Evolutionary conservation across 2,113 vertebrate species (phyloP).

Genomic region (Edolisoma coerulescens): DNA sequence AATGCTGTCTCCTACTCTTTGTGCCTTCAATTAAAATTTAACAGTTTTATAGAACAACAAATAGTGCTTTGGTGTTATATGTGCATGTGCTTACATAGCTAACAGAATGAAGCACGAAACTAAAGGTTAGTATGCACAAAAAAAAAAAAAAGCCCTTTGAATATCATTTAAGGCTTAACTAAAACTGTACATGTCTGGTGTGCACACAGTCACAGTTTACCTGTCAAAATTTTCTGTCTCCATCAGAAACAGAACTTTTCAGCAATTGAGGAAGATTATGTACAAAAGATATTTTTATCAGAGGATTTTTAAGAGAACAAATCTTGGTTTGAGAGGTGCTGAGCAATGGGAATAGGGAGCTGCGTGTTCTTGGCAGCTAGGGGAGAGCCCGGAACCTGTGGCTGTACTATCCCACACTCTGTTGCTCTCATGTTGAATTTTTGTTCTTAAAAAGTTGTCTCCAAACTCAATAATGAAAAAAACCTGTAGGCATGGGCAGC

Average conservation of each 20-base stretch:
- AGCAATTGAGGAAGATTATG: not conserved
- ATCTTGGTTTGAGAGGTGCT: not conserved
- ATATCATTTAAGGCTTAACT: not conserved
- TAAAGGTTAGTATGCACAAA: not conserved
- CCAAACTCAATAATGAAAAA: not conserved
- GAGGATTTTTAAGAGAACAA: not conserved
- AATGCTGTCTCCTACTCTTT: not conserved
- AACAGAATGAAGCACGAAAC: not conserved
- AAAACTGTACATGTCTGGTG: not conserved
- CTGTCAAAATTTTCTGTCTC: not conserved
- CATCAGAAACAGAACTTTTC: not conserved
- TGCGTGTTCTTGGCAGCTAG: not conserved
- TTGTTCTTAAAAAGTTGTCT: not conserved
- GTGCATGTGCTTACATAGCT: not conserved
- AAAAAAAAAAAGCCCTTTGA: not conserved
- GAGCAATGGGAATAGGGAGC: not conserved
- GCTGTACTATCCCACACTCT: not conserved
- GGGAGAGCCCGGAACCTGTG: not conserved
- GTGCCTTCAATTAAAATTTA: not conserved
- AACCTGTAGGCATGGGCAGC: not conserved
- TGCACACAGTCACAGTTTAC: not conserved
- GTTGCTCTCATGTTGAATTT: not conserved
- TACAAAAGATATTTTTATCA: not conserved
- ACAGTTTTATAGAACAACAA: not conserved
- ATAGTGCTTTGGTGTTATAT: rapidly evolving